Evolutionary conservation across 2,113 vertebrate species (phyloP).

Genomic region (Melanotaenia duboulayi): DNA sequence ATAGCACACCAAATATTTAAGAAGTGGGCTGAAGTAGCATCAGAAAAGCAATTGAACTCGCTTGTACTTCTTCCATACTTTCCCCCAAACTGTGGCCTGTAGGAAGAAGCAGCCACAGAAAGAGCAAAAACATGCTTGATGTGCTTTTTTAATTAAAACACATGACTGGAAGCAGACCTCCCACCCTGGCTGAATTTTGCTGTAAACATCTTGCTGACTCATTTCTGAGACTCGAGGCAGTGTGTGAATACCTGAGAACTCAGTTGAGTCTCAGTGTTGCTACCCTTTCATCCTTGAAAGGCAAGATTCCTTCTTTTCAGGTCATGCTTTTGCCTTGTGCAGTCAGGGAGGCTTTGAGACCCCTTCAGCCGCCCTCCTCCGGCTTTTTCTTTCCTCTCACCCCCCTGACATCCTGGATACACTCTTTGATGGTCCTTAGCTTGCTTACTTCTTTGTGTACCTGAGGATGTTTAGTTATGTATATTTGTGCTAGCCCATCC

Average conservation of each 20-base stretch:
- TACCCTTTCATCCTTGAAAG: constrained; percentile 72
- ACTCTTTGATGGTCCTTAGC: constrained; percentile 66
- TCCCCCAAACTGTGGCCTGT: constrained; percentile 16
- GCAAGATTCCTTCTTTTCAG: constrained; percentile 61
- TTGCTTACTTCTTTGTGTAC: constrained; percentile 60
- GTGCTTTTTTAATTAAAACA: constrained; percentile 69
- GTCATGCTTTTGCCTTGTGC: constrained; percentile 56
- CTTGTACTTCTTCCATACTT: constrained; percentile 1
- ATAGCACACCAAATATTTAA: constrained; percentile 31
- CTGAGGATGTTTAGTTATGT: constrained; percentile 69
- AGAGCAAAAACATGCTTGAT: constrained; percentile 24
- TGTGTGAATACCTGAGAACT: constrained; percentile 46
- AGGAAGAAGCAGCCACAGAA: constrained; percentile 9
- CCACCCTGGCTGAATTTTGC: constrained; percentile 29
- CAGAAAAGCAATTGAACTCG: constrained; percentile 5
- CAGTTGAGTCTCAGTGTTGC: constrained; percentile 52
- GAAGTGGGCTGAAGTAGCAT: constrained; percentile 7
- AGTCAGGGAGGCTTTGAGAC: constrained; percentile 48
- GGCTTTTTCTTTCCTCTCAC: constrained; percentile 43
- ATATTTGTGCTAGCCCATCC: constrained; percentile 43
- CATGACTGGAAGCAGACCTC: constrained; percentile 50
- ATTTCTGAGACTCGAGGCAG: constrained; percentile 49
- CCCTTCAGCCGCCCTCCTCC: constrained; percentile 21
- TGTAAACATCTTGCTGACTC: constrained; percentile 71
- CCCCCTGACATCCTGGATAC: constrained; percentile 67